Evolutionary conservation across 1,140 invertebrate species (phyloP).

Genomic region (Aporrectodea caliginosa): DNA sequence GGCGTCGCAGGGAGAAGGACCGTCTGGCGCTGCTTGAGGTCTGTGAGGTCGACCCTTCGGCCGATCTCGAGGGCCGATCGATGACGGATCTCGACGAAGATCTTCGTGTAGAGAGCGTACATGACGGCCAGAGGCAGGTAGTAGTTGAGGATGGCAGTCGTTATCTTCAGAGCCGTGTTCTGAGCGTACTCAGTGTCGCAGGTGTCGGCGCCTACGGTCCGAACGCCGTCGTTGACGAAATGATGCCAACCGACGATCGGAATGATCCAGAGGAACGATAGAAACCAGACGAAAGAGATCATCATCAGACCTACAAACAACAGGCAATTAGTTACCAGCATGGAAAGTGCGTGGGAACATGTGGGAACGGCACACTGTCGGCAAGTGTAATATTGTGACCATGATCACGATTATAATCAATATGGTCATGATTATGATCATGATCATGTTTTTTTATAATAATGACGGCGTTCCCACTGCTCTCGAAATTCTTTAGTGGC

Average conservation of each 20-base stretch:
- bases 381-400: too few species aligned
- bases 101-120: conserved; percentile 59
- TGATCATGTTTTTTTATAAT: too few species aligned
- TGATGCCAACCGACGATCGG: conserved; percentile 60
- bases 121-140: conserved; percentile 61
- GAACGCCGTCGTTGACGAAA: conserved; percentile 46
- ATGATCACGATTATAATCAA: too few species aligned
- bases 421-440: too few species aligned
- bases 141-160: conserved; percentile 61
- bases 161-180: conserved; percentile 57
- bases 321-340: too few species aligned
- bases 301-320: background rate
- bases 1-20: too few species aligned
- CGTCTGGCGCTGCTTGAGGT: background rate
- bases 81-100: conserved; percentile 59
- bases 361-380: too few species aligned
- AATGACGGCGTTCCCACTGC: too few species aligned
- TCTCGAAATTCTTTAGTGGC: too few species aligned
- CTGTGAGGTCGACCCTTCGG: conserved; percentile 34
- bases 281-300: conserved; percentile 57
- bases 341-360: too few species aligned
- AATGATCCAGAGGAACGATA: conserved; percentile 59
- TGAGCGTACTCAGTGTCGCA: conserved; percentile 62
- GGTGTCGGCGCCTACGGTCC: conserved; percentile 48
- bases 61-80: conserved; percentile 56